Evolutionary conservation across 2,113 vertebrate genomes (phyloP).

Genomic region (Stigmatopora argus): DNA sequence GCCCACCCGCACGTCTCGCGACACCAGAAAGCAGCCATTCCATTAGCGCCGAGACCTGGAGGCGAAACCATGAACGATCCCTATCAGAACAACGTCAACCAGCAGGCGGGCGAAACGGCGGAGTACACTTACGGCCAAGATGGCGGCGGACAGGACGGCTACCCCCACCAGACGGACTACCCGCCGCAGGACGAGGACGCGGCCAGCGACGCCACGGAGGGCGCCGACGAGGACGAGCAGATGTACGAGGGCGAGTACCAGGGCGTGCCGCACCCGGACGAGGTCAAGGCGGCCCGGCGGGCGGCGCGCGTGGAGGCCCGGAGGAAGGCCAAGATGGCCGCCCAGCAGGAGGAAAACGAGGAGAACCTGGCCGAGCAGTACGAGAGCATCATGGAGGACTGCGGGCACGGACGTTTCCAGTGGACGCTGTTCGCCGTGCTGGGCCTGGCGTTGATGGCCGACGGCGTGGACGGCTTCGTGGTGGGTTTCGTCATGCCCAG

Average conservation of each 20-base stretch:
- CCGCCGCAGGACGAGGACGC: constrained; percentile 79
- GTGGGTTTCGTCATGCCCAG: constrained; percentile 93
- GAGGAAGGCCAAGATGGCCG: constrained; percentile 82
- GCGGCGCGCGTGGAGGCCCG: constrained; percentile 80
- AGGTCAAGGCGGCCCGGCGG: constrained; percentile 79
- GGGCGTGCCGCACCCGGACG: constrained; percentile 91
- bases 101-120: constrained; percentile 70
- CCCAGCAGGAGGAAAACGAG: constrained; percentile 70
- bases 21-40: neutral
- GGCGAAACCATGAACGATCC: constrained; percentile 75
- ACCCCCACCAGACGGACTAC: constrained; percentile 75
- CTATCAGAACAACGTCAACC: constrained; percentile 75
- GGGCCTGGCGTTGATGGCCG: constrained; percentile 94
- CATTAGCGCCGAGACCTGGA: neutral
- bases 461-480: constrained; percentile 93
- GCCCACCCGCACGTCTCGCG: constrained; percentile 15
- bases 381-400: constrained; percentile 92
- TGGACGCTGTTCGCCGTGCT: constrained; percentile 91
- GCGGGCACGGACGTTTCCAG: constrained; percentile 94
- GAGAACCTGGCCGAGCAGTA: constrained; percentile 88
- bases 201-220: constrained; percentile 89
- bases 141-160: constrained; percentile 66
- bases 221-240: constrained; percentile 90
- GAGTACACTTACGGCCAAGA: constrained; percentile 72
- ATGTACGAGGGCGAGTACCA: constrained; percentile 98